A percentile compares a stretch with the other conserved stretches of the same genome.
Evolutionary conservation across 2,888 invertebrate species (phyloP).

Genomic region (Cotesia congregata): DNA sequence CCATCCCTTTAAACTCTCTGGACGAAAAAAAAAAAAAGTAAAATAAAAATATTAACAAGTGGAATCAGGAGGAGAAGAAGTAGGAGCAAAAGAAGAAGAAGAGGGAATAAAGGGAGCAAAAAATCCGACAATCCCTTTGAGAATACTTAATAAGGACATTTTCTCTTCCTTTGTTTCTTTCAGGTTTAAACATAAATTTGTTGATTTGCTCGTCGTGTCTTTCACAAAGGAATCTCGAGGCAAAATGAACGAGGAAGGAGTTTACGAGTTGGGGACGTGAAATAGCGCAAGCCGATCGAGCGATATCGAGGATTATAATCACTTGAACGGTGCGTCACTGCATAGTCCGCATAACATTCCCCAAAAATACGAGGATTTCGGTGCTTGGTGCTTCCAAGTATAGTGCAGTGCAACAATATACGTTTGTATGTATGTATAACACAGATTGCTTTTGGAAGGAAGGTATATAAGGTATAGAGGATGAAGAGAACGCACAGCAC

Average conservation of each 20-base stretch:
- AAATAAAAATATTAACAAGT: not conserved
- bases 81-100: not conserved
- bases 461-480: not conserved
- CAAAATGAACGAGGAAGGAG: not conserved
- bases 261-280: slow-evolving; percentile 22
- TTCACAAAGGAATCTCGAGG: not conserved
- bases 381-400: slow-evolving; percentile 9
- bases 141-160: slow-evolving; percentile 19
- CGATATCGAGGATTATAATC: slow-evolving; percentile 31
- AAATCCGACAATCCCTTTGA: slow-evolving; percentile 12
- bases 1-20: slow-evolving; percentile 12
- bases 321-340: slow-evolving; percentile 19
- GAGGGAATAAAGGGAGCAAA: not conserved
- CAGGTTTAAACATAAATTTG: slow-evolving; percentile 9
- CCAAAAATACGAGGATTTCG: slow-evolving; percentile 21
- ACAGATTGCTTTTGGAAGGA: not conserved
- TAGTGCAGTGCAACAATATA: not conserved
- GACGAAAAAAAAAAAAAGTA: not conserved
- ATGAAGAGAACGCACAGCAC: slow-evolving; percentile 11
- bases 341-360: slow-evolving; percentile 23
- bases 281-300: slow-evolving; percentile 27
- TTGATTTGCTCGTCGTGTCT: not conserved
- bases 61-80: not conserved
- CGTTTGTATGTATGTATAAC: not conserved
- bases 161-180: slow-evolving; percentile 8